These are phyloP conservation scores for Illadopsis cleaveri DNA, from an alignment of 2,113 vertebrate species.

Conservation along the genomic window DNA sequence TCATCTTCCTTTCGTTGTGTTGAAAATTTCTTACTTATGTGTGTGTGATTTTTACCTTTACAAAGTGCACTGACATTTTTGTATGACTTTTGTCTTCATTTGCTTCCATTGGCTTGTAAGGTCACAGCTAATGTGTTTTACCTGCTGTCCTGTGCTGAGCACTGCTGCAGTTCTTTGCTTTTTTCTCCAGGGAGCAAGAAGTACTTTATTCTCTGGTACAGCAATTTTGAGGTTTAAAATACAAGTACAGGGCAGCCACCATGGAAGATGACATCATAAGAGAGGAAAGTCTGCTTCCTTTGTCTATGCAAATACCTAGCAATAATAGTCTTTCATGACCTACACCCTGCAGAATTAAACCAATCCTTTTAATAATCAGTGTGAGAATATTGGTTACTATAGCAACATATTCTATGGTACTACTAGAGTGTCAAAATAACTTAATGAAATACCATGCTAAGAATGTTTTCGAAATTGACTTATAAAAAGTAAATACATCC, in stretches of 20 bases:
- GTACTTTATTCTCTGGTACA: background rate
- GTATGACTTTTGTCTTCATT: background rate
- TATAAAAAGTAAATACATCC: conserved; percentile 25
- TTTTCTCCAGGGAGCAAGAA: conserved; percentile 26
- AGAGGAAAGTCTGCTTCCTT: background rate
- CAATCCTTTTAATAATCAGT: conserved; percentile 20
- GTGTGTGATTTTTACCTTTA: background rate
- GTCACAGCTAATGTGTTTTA: background rate
- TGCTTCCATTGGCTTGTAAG: background rate
- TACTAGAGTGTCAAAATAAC: conserved; percentile 50
- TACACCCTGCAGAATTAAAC: conserved; percentile 8
- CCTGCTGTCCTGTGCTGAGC: background rate
- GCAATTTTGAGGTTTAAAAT: background rate
- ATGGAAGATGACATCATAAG: background rate
- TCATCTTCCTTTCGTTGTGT: background rate
- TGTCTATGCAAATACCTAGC: background rate
- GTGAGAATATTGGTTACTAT: conserved; percentile 40
- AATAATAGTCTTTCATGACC: background rate
- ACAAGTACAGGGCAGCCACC: background rate
- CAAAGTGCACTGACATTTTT: background rate
- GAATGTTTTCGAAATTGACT: conserved; percentile 6
- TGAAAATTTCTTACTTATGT: background rate
- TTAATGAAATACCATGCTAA: conserved; percentile 17
- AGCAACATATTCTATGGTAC: conserved; percentile 11
- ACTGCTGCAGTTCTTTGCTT: conserved; percentile 27